Percentiles rank a stretch among this genome's conserved stretches.
phyloP scores from a whole-genome alignment of 2,888 invertebrate species.

The Tupiocoris notatus region DNA sequence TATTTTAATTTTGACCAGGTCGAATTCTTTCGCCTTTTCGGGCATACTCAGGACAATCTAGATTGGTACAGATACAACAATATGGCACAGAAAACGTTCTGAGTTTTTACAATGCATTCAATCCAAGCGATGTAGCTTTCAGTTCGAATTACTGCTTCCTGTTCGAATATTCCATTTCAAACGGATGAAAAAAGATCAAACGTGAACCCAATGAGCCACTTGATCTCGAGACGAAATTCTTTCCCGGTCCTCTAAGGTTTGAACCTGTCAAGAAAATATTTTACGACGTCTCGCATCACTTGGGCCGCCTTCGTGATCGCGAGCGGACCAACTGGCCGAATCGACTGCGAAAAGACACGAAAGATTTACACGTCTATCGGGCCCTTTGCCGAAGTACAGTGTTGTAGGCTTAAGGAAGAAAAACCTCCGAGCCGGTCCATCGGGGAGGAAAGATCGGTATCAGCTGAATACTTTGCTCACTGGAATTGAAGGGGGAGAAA shows the following conservation, averaged over 20 bases:
- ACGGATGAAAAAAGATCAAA: not conserved
- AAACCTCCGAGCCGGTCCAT: not conserved
- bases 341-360: not conserved
- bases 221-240: not conserved
- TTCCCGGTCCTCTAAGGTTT: not conserved
- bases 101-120: too few species aligned
- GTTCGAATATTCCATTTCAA: not conserved
- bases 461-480: not conserved
- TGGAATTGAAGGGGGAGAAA: not conserved
- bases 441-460: not conserved
- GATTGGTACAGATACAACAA: too few species aligned
- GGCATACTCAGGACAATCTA: too few species aligned
- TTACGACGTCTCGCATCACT: not conserved
- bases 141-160: not conserved
- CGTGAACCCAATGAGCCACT: not conserved
- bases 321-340: not conserved
- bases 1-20: too few species aligned
- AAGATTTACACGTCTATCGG: not conserved
- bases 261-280: not conserved
- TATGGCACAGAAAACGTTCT: too few species aligned
- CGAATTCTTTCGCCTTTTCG: too few species aligned
- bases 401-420: not conserved
- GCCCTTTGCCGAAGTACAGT: not conserved
- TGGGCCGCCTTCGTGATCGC: not conserved
- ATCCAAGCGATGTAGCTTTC: too few species aligned